Evolutionary conservation across 1,140 invertebrate species (phyloP).

Genomic region (Caenorhabditis remanei): DNA sequence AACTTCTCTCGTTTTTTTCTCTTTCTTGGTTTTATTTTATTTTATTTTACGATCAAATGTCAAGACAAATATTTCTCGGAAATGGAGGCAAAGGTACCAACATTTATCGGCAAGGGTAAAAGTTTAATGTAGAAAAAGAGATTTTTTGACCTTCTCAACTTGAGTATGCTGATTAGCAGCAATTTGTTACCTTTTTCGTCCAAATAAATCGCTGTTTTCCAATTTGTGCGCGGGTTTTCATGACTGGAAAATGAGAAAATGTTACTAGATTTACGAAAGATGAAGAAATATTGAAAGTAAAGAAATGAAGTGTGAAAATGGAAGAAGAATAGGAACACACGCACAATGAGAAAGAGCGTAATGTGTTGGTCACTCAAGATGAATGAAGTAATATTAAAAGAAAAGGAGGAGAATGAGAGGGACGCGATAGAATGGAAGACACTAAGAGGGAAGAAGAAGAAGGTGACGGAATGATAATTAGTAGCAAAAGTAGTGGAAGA

Average conservation of each 20-base stretch:
- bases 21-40: slow-evolving; percentile 10
- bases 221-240: slow-evolving; percentile 46
- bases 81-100: background rate
- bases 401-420: background rate
- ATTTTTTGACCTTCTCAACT: slow-evolving; percentile 23
- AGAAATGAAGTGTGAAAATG: slow-evolving; percentile 32
- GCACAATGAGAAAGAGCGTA: background rate
- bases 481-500: slow-evolving; percentile 42
- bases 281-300: slow-evolving; percentile 58
- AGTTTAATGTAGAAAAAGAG: background rate
- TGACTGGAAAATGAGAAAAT: slow-evolving; percentile 33
- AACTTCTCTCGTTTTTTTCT: slow-evolving; percentile 29
- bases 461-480: slow-evolving; percentile 56
- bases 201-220: slow-evolving; percentile 64
- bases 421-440: slow-evolving; percentile 10
- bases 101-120: background rate
- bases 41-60: slow-evolving; percentile 58
- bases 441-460: background rate
- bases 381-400: slow-evolving; percentile 51
- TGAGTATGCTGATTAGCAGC: slow-evolving; percentile 4
- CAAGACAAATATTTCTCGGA: slow-evolving; percentile 50
- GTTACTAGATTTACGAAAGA: background rate
- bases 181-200: slow-evolving; percentile 67
- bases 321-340: slow-evolving; percentile 9
- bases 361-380: slow-evolving; percentile 51